A percentile compares a stretch with the other conserved stretches of the same genome.
These are phyloP conservation scores for Pecten maximus DNA, from an alignment of 2,888 invertebrate genomes.

Conservation along the genomic window DNA sequence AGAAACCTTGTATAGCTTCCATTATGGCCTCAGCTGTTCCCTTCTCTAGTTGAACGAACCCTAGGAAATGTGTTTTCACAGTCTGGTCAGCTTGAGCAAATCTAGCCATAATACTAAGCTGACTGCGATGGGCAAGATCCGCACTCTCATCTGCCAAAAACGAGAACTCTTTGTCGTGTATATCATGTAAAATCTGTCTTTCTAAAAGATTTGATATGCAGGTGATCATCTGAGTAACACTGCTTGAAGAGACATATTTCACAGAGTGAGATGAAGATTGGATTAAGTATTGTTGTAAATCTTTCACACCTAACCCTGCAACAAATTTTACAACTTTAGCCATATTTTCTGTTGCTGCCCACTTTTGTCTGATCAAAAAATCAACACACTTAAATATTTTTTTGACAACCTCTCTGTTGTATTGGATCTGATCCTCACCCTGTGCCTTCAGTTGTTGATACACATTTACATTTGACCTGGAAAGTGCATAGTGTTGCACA, in stretches of 20 bases:
- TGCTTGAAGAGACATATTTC: constrained; percentile 34
- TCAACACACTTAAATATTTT: too few relatives aligned
- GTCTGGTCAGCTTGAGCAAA: neutral
- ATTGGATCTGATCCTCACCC: too few relatives aligned
- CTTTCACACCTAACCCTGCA: too few relatives aligned
- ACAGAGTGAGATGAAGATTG: too few relatives aligned
- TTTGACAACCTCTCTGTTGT: too few relatives aligned
- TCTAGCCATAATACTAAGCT: constrained; percentile 22
- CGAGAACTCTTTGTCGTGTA: constrained; percentile 22
- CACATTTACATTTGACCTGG: too few relatives aligned
- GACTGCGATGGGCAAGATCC: constrained; percentile 26
- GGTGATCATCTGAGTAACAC: constrained; percentile 36
- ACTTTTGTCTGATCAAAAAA: too few relatives aligned
- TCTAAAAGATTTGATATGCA: constrained; percentile 40
- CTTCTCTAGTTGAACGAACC: constrained; percentile 31
- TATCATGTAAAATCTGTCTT: neutral
- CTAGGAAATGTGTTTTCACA: constrained; percentile 25
- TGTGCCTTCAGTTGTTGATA: too few relatives aligned
- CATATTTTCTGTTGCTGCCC: too few relatives aligned
- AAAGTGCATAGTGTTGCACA: too few relatives aligned
- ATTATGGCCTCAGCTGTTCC: neutral
- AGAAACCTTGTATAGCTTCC: constrained; percentile 20
- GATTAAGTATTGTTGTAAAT: too few relatives aligned
- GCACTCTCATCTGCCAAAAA: constrained; percentile 45
- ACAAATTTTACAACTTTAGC: too few relatives aligned